Evolutionary conservation across 2,113 vertebrate genomes (phyloP).

Genomic region (Halichoeres trimaculatus): DNA sequence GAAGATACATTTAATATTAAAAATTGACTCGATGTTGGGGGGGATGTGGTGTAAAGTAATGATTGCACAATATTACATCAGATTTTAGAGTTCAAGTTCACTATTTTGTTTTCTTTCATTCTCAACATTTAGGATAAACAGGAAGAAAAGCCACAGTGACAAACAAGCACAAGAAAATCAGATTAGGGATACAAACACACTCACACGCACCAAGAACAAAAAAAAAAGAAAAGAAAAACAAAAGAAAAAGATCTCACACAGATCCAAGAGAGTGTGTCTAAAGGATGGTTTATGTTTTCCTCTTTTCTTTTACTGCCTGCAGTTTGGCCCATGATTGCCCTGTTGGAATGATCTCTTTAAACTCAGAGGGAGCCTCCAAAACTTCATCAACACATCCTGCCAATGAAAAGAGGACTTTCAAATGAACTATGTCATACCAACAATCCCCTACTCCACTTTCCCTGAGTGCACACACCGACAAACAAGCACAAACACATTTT

Average conservation of each 20-base stretch:
- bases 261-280: slow-evolving; percentile 12
- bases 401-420: slow-evolving; percentile 60
- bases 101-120: neutral
- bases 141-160: slow-evolving; percentile 17
- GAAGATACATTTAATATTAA: neutral
- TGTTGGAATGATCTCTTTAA: slow-evolving; percentile 41
- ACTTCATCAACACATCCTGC: slow-evolving; percentile 41
- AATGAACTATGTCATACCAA: slow-evolving; percentile 57
- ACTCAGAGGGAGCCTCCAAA: slow-evolving; percentile 47
- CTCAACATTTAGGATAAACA: neutral
- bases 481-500: slow-evolving; percentile 58
- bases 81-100: slow-evolving; percentile 46
- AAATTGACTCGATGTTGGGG: slow-evolving; percentile 11
- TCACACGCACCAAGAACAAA: neutral
- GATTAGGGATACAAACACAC: neutral
- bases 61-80: slow-evolving; percentile 66
- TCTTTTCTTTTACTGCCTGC: slow-evolving; percentile 20
- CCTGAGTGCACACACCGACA: slow-evolving; percentile 45
- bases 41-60: slow-evolving; percentile 26
- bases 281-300: neutral
- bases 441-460: slow-evolving; percentile 50
- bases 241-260: too few species aligned
- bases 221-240: too few species aligned
- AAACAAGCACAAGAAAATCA: slow-evolving; percentile 3
- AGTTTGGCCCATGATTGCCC: slow-evolving; percentile 28